These are phyloP conservation scores for Daubentonia madagascariensis DNA, from an alignment of 2,113 vertebrate species.

Conservation along the genomic window DNA sequence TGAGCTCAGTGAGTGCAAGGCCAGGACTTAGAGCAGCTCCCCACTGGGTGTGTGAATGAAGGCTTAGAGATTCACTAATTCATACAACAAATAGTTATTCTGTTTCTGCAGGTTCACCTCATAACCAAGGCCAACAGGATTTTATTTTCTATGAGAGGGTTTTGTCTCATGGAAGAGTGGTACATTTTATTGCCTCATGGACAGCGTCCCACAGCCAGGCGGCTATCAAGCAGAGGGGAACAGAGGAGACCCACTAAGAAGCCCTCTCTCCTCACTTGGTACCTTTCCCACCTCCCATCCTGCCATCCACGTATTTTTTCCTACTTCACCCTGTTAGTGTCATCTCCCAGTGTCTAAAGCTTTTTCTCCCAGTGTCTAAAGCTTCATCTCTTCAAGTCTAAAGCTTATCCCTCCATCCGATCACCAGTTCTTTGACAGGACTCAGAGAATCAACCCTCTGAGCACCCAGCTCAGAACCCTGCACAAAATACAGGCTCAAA, in stretches of 20 bases:
- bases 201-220: neutral
- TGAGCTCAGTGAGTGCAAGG: neutral
- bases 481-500: neutral
- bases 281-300: neutral
- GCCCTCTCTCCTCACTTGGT: fast-evolving
- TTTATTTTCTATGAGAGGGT: neutral
- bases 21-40: neutral
- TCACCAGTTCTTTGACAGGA: neutral
- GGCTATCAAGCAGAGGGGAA: neutral
- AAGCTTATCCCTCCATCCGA: neutral
- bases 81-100: neutral
- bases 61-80: neutral
- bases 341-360: neutral
- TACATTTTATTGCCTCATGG: neutral
- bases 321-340: neutral
- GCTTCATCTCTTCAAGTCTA: too few relatives aligned
- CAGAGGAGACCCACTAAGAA: neutral
- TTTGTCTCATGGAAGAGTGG: neutral
- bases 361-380: neutral
- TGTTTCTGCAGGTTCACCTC: neutral
- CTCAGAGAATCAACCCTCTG: neutral
- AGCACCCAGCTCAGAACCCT: neutral
- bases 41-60: neutral
- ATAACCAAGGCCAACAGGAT: neutral
- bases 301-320: fast-evolving